phyloP scores from a whole-genome alignment of 1,140 invertebrate species.

The Lepidotrigona ventralis region DNA sequence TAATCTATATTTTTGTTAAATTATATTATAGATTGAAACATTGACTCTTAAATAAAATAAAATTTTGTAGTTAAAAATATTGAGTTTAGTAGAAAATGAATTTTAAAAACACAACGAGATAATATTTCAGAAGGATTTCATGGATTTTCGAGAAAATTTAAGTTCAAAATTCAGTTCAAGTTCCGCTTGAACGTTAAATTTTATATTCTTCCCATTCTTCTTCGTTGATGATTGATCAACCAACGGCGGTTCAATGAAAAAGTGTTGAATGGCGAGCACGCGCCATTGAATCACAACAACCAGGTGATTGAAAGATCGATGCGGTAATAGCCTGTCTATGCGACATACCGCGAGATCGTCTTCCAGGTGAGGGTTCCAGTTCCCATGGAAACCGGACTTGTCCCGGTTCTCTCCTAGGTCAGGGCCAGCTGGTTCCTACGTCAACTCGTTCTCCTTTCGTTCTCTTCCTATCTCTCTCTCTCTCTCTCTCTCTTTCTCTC shows the following conservation, averaged over 20 bases:
- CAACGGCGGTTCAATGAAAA: not conserved
- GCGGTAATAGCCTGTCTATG: constrained; percentile 21
- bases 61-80: too few relatives aligned
- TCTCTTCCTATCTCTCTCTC: not conserved
- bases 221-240: too few relatives aligned
- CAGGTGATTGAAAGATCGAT: constrained; percentile 58
- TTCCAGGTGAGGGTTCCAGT: constrained; percentile 63
- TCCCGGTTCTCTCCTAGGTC: constrained; percentile 38
- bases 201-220: not conserved
- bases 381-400: constrained; percentile 63
- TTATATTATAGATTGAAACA: too few relatives aligned
- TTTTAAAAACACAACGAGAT: too few relatives aligned
- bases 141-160: too few relatives aligned
- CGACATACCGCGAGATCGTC: constrained; percentile 57
- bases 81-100: too few relatives aligned
- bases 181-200: not conserved
- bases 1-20: too few relatives aligned
- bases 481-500: not conserved
- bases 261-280: constrained; percentile 35
- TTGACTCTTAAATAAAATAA: too few relatives aligned
- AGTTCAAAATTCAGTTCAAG: too few relatives aligned
- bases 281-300: constrained; percentile 45
- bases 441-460: not conserved
- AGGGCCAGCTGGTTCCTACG: constrained; percentile 22
- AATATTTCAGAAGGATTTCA: too few relatives aligned